A percentile compares a stretch with the other conserved stretches of the same genome.
These are phyloP conservation scores for Toxotes jaculatrix DNA, from an alignment of 2,113 vertebrate species.

Conservation along the genomic window DNA sequence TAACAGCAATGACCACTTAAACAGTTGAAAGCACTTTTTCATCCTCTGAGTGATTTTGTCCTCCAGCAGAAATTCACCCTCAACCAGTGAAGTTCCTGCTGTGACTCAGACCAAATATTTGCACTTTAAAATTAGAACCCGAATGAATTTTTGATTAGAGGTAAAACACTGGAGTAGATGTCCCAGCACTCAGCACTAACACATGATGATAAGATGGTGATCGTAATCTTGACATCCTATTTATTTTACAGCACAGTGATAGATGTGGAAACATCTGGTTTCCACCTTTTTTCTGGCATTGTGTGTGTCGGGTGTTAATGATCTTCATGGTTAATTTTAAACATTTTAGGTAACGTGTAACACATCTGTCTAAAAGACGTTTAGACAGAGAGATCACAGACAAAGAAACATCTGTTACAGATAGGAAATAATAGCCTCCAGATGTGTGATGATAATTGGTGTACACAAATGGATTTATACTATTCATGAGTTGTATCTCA, in stretches of 20 bases:
- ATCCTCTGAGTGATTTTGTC: constrained; percentile 22
- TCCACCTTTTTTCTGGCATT: constrained; percentile 17
- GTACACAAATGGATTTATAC: constrained; percentile 17
- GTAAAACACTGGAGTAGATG: neutral
- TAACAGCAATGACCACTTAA: constrained; percentile 10
- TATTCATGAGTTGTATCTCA: constrained; percentile 7
- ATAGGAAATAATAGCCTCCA: constrained; percentile 13
- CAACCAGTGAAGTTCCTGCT: neutral
- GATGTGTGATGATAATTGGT: constrained; percentile 43
- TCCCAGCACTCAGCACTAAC: neutral
- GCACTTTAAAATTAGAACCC: constrained; percentile 5
- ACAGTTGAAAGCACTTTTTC: constrained; percentile 7
- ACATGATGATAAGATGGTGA: neutral
- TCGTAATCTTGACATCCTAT: neutral
- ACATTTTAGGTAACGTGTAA: constrained; percentile 16
- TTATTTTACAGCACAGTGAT: neutral
- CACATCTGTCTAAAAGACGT: constrained; percentile 29
- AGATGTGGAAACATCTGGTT: constrained; percentile 23
- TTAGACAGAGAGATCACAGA: constrained; percentile 13
- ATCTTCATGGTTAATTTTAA: constrained; percentile 30
- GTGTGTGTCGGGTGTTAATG: neutral
- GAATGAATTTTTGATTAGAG: constrained; percentile 2
- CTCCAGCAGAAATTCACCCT: constrained; percentile 14
- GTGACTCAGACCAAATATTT: constrained; percentile 14
- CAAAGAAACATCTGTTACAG: constrained; percentile 30